Percentiles rank a stretch among this genome's conserved stretches.
Conservation (phyloP, 2,113 vertebrate species). For the Shinisaurus crocodilurus region DNA sequence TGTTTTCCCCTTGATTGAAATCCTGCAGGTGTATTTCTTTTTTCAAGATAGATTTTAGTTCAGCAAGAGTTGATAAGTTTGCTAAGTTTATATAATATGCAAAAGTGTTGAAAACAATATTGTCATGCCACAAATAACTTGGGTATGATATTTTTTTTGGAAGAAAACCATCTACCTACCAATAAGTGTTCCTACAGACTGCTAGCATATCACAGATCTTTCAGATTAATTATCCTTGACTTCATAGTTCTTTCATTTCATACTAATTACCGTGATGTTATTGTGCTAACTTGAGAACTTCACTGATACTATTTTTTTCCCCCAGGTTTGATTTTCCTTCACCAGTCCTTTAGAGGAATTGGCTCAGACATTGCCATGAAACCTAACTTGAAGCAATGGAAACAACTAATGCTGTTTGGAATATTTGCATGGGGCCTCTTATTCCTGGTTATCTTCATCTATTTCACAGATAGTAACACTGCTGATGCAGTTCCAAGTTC, state of each 20-base stretch:
- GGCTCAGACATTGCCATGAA: conserved; percentile 86
- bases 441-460: conserved; percentile 91
- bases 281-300: conserved; percentile 32
- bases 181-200: background rate
- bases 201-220: background rate
- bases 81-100: conserved; percentile 18
- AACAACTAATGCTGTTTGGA: conserved; percentile 89
- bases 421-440: conserved; percentile 93
- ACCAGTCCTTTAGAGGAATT: conserved; percentile 60
- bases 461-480: conserved; percentile 90
- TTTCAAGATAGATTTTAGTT: background rate
- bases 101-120: background rate
- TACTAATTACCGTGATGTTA: conserved; percentile 1
- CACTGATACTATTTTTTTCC: conserved; percentile 54
- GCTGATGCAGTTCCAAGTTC: conserved; percentile 84
- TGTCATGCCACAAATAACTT: background rate
- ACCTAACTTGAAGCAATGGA: conserved; percentile 95
- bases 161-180: background rate
- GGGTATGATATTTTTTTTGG: background rate
- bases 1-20: background rate
- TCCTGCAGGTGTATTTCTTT: conserved; percentile 58
- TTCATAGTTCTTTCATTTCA: background rate
- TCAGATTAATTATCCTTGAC: background rate
- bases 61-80: conserved; percentile 2
- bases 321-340: conserved; percentile 71